Evolutionary conservation across 2,797 vertebrate genomes (phyloP), one percentile per base, ranked within the genome.

Genomic region (Eulemur coronatus): DNA sequence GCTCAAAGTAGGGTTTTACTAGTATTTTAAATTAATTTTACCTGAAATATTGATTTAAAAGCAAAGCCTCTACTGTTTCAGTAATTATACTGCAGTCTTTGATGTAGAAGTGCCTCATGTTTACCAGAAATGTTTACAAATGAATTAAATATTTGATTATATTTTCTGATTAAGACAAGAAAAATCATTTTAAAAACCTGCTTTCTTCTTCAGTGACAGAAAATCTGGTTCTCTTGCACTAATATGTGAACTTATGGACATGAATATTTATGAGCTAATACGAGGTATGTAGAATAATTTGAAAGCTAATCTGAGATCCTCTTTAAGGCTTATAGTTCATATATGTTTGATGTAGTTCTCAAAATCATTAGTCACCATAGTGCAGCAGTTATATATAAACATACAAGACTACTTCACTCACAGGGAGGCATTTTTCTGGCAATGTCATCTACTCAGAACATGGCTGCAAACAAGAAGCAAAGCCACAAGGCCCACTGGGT

Each of bases 241-340:
- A 97, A 99, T 99, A 97, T 99, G 99, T 98, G 99, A 99, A 98
- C 99, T 99, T 97, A 99, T 99, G 99, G 99, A 99, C 97, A 99
- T 99, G 99, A 99, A 99, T 98, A 99, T 99, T 98, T 99, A 99
- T 96, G 99, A 99, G 97, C 98, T 99, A 86, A 99, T 99, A 96
- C 99, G 98, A 99, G 99, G 99, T 99, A 98, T 33, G 98, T 98
- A 78, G 89, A 96, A 13, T 93, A 69, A 67, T 91, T 96, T 65
- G 80, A 93, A 76, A 94, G 84, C 89, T 79, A 55, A 17, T 89
- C 41, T 91, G 72, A 91, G 65, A 28, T 65, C 14, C 12, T 73
- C 61, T 81, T 67, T 43, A 41, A 89, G 65, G 59, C 48, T 57
- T 46, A 75, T 14, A 12, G 78, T 41, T 81, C 65, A 41, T 43